Evolutionary conservation across 1,140 invertebrate species (phyloP).

Genomic region (Calliopsis andreniformis): DNA sequence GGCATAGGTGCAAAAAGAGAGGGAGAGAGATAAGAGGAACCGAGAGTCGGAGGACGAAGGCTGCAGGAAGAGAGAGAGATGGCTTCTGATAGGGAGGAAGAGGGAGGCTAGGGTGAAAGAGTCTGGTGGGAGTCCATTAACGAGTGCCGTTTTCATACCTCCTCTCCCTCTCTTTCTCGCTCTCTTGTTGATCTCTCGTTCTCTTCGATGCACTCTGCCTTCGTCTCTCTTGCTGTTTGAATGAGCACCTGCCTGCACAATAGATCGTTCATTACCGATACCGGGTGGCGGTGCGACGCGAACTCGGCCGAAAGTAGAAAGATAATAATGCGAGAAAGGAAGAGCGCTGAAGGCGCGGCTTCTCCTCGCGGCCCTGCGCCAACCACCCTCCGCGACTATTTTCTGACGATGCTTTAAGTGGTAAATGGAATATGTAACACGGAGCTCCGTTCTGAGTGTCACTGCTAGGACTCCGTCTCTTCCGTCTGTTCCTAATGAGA

Average conservation of each 20-base stretch:
- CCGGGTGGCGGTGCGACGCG: conserved; percentile 38
- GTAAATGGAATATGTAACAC: conserved; percentile 41
- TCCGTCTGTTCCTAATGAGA: conserved; percentile 11
- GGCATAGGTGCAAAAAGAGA: not conserved
- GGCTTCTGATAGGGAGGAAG: conserved; percentile 37
- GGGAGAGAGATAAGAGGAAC: conserved; percentile 1
- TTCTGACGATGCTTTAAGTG: not conserved
- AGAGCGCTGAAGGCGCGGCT: conserved; percentile 23
- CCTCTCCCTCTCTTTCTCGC: conserved; percentile 16
- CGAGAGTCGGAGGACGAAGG: conserved; percentile 27
- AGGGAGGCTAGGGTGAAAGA: no score
- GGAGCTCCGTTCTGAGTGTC: not conserved
- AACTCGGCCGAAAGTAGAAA: conserved; percentile 53
- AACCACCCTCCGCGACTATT: not conserved
- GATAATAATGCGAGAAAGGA: conserved; percentile 65
- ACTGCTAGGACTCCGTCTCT: no score
- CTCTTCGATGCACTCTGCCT: conserved; percentile 10
- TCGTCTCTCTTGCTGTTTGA: conserved; percentile 48
- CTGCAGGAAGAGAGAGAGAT: not conserved
- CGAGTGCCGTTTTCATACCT: conserved; percentile 72
- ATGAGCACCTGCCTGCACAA: conserved; percentile 65
- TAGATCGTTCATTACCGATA: conserved; percentile 74
- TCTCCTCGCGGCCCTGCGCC: not conserved
- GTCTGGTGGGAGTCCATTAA: conserved; percentile 76
- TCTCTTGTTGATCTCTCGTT: not conserved